Evolutionary conservation across 2,888 invertebrate genomes (phyloP).

Genomic region (Teleiodes luculella): DNA sequence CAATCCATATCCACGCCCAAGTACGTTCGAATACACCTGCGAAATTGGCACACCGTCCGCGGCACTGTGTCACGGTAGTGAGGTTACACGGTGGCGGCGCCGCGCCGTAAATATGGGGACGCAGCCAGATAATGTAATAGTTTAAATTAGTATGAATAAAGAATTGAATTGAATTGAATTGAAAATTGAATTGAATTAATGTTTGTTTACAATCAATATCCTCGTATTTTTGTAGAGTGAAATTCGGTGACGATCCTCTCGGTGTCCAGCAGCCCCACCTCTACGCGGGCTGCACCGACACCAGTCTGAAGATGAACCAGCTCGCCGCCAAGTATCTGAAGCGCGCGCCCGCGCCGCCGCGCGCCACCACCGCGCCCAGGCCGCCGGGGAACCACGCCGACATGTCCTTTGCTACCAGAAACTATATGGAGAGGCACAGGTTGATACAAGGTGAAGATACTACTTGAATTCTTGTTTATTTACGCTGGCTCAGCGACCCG

Average conservation of each 20-base stretch:
- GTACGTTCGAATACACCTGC: too few relatives aligned
- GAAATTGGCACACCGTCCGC: too few relatives aligned
- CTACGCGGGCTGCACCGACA: slow-evolving; percentile 45
- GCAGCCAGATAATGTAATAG: too few relatives aligned
- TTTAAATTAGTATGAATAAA: too few relatives aligned
- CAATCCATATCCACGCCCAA: too few relatives aligned
- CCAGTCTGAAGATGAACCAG: slow-evolving; percentile 72
- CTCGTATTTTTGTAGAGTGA: slow-evolving; percentile 50
- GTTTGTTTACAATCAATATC: too few relatives aligned
- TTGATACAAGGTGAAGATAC: slow-evolving; percentile 64
- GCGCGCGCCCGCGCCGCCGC: slow-evolving; percentile 27
- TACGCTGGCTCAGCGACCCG: too few relatives aligned
- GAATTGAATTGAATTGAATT: too few relatives aligned
- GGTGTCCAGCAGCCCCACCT: slow-evolving; percentile 48
- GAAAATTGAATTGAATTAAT: too few relatives aligned
- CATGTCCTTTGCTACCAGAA: slow-evolving; percentile 84
- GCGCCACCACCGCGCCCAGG: slow-evolving; percentile 29
- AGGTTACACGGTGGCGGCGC: too few relatives aligned
- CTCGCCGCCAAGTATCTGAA: slow-evolving; percentile 69
- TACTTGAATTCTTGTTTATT: background rate
- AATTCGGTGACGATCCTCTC: slow-evolving; percentile 65
- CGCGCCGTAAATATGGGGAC: too few relatives aligned
- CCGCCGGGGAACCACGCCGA: slow-evolving; percentile 62
- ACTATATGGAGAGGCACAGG: slow-evolving; percentile 84
- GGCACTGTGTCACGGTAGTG: too few relatives aligned